Evolutionary conservation across 2,888 invertebrate species (phyloP).

Genomic region (Eupithecia exiguata): DNA sequence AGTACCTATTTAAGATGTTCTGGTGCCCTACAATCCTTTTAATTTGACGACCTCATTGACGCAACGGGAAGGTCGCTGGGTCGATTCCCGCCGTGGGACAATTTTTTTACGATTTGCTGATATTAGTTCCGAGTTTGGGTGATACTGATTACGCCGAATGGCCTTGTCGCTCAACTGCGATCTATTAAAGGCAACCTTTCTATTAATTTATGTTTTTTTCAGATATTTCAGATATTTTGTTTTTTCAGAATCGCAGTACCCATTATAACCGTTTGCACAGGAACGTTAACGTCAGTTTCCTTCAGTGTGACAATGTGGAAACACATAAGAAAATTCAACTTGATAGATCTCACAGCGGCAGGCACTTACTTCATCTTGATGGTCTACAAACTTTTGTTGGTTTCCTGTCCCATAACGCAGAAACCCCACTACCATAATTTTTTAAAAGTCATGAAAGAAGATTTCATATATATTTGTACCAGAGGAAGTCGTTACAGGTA

Average conservation of each 20-base stretch:
- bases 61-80: no score
- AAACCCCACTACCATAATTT: background rate
- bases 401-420: background rate
- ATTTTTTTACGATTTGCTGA: no score
- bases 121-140: no score
- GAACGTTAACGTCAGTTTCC: background rate
- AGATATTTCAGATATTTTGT: background rate
- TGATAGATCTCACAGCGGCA: background rate
- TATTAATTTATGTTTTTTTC: background rate
- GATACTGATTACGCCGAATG: no score
- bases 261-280: background rate
- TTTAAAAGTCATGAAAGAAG: background rate
- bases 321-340: background rate
- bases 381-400: background rate
- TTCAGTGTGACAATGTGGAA: background rate
- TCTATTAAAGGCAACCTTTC: background rate
- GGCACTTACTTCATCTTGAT: slow-evolving; percentile 1
- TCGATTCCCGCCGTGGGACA: no score
- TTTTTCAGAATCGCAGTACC: slow-evolving; percentile 2
- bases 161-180: background rate
- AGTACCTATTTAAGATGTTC: no score
- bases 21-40: no score
- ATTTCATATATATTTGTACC: slow-evolving; percentile 8
- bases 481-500: slow-evolving; percentile 6
- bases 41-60: no score